These are phyloP conservation scores for Nomada hirtipes DNA, from an alignment of 2,888 invertebrate genomes.

Conservation along the genomic window DNA sequence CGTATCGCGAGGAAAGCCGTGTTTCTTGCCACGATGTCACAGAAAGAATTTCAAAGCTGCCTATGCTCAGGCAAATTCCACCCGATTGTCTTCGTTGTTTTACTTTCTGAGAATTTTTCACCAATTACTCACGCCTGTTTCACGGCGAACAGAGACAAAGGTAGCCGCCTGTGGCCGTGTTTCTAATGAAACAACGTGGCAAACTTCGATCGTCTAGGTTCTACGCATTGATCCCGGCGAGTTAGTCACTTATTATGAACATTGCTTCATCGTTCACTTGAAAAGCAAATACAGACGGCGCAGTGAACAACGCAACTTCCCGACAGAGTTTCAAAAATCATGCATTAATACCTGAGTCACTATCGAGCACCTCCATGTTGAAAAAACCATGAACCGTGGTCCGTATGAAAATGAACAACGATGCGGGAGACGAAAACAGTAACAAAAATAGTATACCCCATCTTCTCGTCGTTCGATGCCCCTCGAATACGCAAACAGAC, in stretches of 20 bases:
- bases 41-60: background rate
- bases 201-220: background rate
- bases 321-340: constrained; percentile 20
- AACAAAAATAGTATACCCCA: background rate
- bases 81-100: background rate
- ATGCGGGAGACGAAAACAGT: background rate
- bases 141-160: background rate
- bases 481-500: too few species aligned
- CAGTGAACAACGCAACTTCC: constrained; percentile 20
- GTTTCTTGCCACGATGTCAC: constrained; percentile 9
- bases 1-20: constrained; percentile 14
- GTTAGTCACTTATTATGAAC: constrained; percentile 21
- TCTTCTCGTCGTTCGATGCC: background rate
- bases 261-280: constrained; percentile 19
- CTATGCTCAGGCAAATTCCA: constrained; percentile 25
- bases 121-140: background rate
- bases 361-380: background rate
- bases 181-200: background rate
- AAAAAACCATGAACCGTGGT: background rate
- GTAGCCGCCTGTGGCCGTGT: background rate
- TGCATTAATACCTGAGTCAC: constrained; percentile 8
- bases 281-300: constrained; percentile 10
- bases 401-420: background rate
- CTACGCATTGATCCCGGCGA: background rate
- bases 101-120: background rate